These are phyloP conservation scores for Caiman crocodilus DNA, from an alignment of 2,797 vertebrate species.

Conservation along the genomic window DNA sequence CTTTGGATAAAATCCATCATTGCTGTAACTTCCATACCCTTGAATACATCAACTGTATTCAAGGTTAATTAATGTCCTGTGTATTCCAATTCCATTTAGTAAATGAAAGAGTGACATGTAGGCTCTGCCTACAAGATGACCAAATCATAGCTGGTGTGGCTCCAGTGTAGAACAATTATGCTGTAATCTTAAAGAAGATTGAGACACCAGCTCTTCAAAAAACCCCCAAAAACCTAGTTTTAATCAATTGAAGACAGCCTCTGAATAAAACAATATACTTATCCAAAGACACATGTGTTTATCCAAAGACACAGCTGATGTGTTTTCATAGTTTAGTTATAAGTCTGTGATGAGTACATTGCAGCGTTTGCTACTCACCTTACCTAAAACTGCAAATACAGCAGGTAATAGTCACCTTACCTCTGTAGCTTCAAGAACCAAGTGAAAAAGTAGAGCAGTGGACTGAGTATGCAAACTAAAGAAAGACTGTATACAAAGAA, in stretches of 20 bases:
- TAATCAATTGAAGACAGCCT: neutral
- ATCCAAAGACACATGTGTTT: accelerated
- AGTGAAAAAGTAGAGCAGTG: neutral
- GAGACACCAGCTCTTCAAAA: neutral
- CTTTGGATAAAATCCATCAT: neutral
- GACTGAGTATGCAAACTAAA: neutral
- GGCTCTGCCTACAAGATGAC: too few relatives aligned
- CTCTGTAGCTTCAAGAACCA: neutral
- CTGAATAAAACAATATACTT: neutral
- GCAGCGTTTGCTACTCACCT: neutral
- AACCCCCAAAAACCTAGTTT: neutral
- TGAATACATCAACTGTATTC: neutral
- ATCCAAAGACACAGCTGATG: neutral
- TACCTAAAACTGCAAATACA: neutral
- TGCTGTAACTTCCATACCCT: neutral
- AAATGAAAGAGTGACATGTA: too few relatives aligned
- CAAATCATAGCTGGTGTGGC: neutral
- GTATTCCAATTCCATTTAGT: neutral
- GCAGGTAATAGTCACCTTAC: neutral
- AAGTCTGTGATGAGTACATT: neutral
- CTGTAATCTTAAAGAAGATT: neutral
- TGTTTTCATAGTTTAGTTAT: neutral
- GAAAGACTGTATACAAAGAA: neutral
- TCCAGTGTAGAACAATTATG: neutral
- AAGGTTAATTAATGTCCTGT: neutral